Evolutionary conservation across 2,888 invertebrate species (phyloP).

Genomic region (Drosophila vallismaia): DNA sequence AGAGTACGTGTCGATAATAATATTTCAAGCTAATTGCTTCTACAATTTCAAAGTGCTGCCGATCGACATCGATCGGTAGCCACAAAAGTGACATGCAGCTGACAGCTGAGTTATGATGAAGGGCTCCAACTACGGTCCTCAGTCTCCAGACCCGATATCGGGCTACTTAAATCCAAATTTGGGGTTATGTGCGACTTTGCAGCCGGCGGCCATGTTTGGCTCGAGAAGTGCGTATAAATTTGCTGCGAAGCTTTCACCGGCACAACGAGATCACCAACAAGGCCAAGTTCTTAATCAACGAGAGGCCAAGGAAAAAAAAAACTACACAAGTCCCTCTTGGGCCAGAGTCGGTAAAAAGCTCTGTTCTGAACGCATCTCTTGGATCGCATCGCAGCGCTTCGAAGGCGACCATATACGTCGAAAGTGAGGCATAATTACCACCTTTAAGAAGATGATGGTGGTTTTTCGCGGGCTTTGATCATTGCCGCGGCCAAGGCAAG

Average conservation of each 20-base stretch:
- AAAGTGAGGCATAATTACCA: constrained; percentile 82
- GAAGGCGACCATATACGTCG: constrained; percentile 45
- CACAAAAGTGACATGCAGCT: constrained; percentile 81
- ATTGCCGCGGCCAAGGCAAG: constrained; percentile 71
- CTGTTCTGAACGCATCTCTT: constrained; percentile 31
- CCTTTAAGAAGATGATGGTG: constrained; percentile 83
- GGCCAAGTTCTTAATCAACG: constrained; percentile 48
- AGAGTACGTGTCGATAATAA: constrained; percentile 79
- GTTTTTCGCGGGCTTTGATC: constrained; percentile 82
- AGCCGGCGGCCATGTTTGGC: constrained; percentile 68
- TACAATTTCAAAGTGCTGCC: constrained; percentile 66
- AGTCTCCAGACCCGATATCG: constrained; percentile 18
- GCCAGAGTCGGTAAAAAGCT: constrained; percentile 11
- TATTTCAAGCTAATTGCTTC: constrained; percentile 75
- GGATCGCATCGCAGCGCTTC: constrained; percentile 30
- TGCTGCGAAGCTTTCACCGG: constrained; percentile 72
- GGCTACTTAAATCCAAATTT: constrained; percentile 44
- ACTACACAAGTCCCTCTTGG: not conserved
- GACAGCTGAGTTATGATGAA: constrained; percentile 78
- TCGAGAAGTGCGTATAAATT: constrained; percentile 68
- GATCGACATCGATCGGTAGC: constrained; percentile 75
- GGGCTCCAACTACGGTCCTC: constrained; percentile 27
- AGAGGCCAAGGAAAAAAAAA: constrained; percentile 12
- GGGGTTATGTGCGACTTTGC: constrained; percentile 35
- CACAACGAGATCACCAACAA: constrained; percentile 46